These are phyloP conservation scores for Pterois miles DNA, from an alignment of 2,797 vertebrate genomes.

Conservation along the genomic window DNA sequence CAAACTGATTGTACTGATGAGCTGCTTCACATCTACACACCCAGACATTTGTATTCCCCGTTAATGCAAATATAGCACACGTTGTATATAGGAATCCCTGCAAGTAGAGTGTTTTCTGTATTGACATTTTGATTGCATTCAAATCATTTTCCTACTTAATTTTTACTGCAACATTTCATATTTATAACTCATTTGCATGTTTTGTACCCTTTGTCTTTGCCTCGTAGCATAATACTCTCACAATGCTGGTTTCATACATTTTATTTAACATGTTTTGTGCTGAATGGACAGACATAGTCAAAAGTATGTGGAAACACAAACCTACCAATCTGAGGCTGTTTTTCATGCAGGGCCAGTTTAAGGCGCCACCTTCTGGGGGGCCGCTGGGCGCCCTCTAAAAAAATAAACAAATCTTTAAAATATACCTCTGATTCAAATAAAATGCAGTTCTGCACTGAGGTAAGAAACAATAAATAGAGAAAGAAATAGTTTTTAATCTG, in stretches of 20 bases:
- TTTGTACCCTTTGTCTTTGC: background rate
- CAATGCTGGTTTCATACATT: no score
- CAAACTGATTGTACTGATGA: constrained; percentile 55
- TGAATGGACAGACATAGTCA: background rate
- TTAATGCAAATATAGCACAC: constrained; percentile 9
- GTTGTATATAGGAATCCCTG: background rate
- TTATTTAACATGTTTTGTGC: background rate
- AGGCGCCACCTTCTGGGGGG: no score
- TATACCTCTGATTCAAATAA: no score
- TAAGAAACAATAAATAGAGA: no score
- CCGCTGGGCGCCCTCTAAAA: no score
- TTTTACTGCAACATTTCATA: background rate
- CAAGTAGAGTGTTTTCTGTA: background rate
- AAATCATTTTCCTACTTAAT: constrained; percentile 1
- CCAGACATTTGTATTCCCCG: constrained; percentile 13
- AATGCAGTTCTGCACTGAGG: no score
- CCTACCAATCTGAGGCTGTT: background rate
- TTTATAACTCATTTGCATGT: constrained; percentile 22
- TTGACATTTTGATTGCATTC: constrained; percentile 21
- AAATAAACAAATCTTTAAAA: no score
- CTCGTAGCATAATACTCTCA: background rate
- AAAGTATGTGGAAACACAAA: background rate
- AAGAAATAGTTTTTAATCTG: no score
- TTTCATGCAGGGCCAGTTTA: background rate
- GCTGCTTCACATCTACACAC: background rate